Percentiles rank a stretch among this genome's conserved stretches.
phyloP scores from a whole-genome alignment of 2,888 invertebrate species.

The Sclerodermus sp. region DNA sequence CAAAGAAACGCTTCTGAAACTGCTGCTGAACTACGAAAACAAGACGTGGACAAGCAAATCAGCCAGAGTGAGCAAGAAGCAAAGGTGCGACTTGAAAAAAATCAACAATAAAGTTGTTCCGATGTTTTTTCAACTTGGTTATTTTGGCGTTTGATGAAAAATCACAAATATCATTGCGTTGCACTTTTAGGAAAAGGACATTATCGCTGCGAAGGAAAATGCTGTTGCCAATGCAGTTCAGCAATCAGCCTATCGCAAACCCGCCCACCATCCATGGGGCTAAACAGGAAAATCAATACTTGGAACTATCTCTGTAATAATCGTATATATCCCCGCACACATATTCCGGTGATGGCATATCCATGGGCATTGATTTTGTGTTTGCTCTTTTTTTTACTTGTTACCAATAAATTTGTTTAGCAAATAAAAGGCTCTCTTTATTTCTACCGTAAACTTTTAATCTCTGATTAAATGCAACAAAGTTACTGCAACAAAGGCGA shows the following conservation, averaged over 20 bases:
- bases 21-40: conserved; percentile 70
- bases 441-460: too few relatives aligned
- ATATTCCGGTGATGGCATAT: conserved; percentile 21
- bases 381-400: conserved; percentile 10
- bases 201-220: conserved; percentile 51
- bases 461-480: too few relatives aligned
- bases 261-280: conserved; percentile 45
- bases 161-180: conserved; percentile 10
- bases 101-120: too few relatives aligned
- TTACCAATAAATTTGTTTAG: conserved; percentile 18
- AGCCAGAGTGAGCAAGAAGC: conserved; percentile 51
- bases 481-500: conserved; percentile 7
- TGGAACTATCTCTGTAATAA: too few relatives aligned
- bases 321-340: too few relatives aligned
- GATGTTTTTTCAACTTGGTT: neutral
- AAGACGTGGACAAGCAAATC: conserved; percentile 54
- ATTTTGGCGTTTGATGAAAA: neutral
- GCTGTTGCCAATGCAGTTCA: conserved; percentile 50
- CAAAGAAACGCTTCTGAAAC: conserved; percentile 71
- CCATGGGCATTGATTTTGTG: conserved; percentile 5
- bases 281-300: conserved; percentile 14
- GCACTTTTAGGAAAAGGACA: conserved; percentile 47
- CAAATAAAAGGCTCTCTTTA: too few relatives aligned
- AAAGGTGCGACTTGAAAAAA: too few relatives aligned
- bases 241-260: conserved; percentile 36